Percentiles rank a stretch among this genome's conserved stretches.
Conservation (phyloP, 1,140 invertebrate genomes). For the Neodiprion virginianus region DNA sequence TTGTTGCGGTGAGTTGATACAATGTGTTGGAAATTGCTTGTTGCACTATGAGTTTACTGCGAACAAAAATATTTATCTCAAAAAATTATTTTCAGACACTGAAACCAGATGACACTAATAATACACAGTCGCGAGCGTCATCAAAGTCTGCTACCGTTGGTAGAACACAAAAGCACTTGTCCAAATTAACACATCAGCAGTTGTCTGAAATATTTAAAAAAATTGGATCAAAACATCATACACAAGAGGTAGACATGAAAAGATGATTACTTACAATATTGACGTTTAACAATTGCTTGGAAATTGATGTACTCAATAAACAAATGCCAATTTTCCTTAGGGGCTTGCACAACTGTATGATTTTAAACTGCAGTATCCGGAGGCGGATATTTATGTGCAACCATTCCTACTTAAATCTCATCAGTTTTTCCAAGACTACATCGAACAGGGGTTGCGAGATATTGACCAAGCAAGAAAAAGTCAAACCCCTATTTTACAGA, state of each 20-base stretch:
- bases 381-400: slow-evolving; percentile 81
- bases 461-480: slow-evolving; percentile 73
- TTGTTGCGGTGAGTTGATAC: slow-evolving; percentile 69
- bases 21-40: slow-evolving; percentile 22
- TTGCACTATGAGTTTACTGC: slow-evolving; percentile 36
- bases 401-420: slow-evolving; percentile 89
- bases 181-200: slow-evolving; percentile 80
- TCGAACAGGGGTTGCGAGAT: slow-evolving; percentile 83
- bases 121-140: slow-evolving; percentile 51
- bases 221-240: slow-evolving; percentile 89
- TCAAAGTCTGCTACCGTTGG: slow-evolving; percentile 53
- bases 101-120: slow-evolving; percentile 61
- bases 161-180: slow-evolving; percentile 63
- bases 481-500: slow-evolving; percentile 49
- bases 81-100: slow-evolving; percentile 52
- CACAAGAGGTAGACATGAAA: slow-evolving; percentile 70
- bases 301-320: neutral
- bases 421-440: slow-evolving; percentile 91
- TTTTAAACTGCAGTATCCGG: slow-evolving; percentile 88
- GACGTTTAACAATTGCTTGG: neutral
- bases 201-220: slow-evolving; percentile 91
- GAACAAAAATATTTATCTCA: slow-evolving; percentile 27
- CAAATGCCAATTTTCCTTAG: slow-evolving; percentile 45
- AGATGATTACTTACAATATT: neutral
- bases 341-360: slow-evolving; percentile 89